These are phyloP conservation scores for Halocynthia aurantium DNA, from an alignment of 23 tunicate genomes.

Conservation along the genomic window DNA sequence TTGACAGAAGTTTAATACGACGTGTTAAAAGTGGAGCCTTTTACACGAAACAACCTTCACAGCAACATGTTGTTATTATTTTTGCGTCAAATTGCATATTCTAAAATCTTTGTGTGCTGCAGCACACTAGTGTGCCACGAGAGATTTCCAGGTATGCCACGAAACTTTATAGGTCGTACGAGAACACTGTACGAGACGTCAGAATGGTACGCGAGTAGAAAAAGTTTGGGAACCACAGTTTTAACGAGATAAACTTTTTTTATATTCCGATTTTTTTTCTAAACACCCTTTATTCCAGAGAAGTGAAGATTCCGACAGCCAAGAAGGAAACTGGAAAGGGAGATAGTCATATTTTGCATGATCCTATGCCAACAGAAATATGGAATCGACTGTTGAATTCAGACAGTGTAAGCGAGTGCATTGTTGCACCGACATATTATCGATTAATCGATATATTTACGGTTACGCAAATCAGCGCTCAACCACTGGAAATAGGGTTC, in stretches of 20 bases:
- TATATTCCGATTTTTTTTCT: not conserved
- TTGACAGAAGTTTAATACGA: too few species aligned
- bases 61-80: too few species aligned
- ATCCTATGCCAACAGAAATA: slow-evolving; percentile 7
- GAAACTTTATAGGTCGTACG: too few species aligned
- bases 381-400: slow-evolving; percentile 16
- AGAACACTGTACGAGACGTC: too few species aligned
- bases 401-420: slow-evolving; percentile 1
- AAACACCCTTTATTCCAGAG: slow-evolving; percentile 10
- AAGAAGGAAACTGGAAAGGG: slow-evolving; percentile 10
- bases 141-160: too few species aligned
- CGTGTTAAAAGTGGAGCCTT: too few species aligned
- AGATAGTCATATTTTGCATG: slow-evolving; percentile 1
- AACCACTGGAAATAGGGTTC: not conserved
- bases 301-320: slow-evolving; percentile 18
- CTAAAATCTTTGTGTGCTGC: too few species aligned
- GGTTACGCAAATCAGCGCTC: not conserved
- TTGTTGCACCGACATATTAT: not conserved
- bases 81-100: too few species aligned
- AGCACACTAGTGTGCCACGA: too few species aligned
- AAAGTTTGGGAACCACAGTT: too few species aligned
- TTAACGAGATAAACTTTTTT: not conserved
- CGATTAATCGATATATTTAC: not conserved
- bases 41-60: too few species aligned
- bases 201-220: too few species aligned